Base-by-base conservation (phyloP, 1,140 invertebrate genomes). In the Anthonomus grandis region DNA sequence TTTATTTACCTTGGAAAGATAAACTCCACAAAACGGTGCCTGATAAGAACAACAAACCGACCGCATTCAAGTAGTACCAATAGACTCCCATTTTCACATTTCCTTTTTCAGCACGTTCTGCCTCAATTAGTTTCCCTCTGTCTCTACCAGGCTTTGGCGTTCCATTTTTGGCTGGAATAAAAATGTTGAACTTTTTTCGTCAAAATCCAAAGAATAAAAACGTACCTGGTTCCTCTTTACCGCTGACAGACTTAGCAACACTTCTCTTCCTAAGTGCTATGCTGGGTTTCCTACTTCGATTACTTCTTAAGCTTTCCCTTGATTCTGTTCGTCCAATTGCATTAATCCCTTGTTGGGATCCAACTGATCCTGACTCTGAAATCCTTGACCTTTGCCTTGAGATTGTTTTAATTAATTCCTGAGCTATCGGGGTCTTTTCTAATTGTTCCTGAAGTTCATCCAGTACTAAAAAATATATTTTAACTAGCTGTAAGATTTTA, bases 11-110 rank as follows among this genome's bases (percentile, higher is more conserved):
- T 31, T 93, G 91, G 70, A 87, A 90, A 12, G 22, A 24, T 9
- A 37, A 31, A 73, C 93, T 94, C 72, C 93, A 84, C 0, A 91
- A 47, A 27, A 95, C 78, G 2, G 91, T 94, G 4, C 85, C 70
- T 9, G 86, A 63, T 0, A 85, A 83, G 9, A 92, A 75, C 48
- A 84, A 72, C 52, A 87, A 72, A 42, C 93, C 93, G 42, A 95
- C 87, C 18, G 90, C 89, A 68, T 82, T 85, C 50, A 96, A 78
- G 69, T 97, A 97, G 70, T 94, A 85, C 54, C 86, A 79, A 76
- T 97, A 97, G 0, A 97, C 91, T 53, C 78, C 73, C 78, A 87
- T 85, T 80, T 93, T 92, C 0, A 91, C 92, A 72, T 89, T 90
- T 62, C 92, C 92, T 9, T 89, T 94, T 83, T 95, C 89, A 0